Evolutionary conservation across 1,140 invertebrate genomes (phyloP).

Genomic region (Drosophila albomicans): DNA sequence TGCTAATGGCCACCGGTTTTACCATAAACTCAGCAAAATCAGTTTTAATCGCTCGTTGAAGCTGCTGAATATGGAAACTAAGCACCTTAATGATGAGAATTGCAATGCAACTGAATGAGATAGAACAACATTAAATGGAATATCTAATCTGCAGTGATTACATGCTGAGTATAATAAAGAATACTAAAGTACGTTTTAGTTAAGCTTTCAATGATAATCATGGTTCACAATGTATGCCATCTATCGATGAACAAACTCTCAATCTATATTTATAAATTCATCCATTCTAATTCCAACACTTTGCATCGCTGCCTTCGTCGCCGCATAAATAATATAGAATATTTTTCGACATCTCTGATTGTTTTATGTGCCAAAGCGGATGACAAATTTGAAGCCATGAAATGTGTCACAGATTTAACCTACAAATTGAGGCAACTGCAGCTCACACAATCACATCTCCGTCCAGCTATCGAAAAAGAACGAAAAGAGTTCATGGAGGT

Average conservation of each 20-base stretch:
- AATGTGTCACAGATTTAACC: slow-evolving; percentile 41
- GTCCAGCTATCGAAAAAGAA: neutral
- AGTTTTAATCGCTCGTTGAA: slow-evolving; percentile 35
- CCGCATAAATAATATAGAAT: slow-evolving; percentile 20
- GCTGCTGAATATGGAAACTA: slow-evolving; percentile 15
- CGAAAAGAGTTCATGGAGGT: neutral
- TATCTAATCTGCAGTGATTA: too few species aligned
- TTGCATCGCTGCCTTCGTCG: neutral
- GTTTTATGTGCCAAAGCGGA: slow-evolving; percentile 26
- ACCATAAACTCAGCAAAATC: slow-evolving; percentile 37
- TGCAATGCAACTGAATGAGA: neutral
- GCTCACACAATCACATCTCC: neutral
- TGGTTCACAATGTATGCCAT: neutral
- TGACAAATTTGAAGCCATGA: slow-evolving; percentile 44
- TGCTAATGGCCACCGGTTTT: slow-evolving; percentile 41
- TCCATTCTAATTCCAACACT: neutral
- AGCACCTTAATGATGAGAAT: neutral
- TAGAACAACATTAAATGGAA: neutral
- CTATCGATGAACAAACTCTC: neutral
- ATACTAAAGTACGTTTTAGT: too few species aligned
- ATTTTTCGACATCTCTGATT: slow-evolving; percentile 19
- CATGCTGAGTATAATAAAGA: too few species aligned
- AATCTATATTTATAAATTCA: neutral
- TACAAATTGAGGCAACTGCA: slow-evolving; percentile 11
- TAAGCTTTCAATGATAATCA: neutral